Percentiles rank a stretch among this genome's conserved stretches.
Conservation (phyloP, 2,113 vertebrate species). For the Laticauda laticaudata region DNA sequence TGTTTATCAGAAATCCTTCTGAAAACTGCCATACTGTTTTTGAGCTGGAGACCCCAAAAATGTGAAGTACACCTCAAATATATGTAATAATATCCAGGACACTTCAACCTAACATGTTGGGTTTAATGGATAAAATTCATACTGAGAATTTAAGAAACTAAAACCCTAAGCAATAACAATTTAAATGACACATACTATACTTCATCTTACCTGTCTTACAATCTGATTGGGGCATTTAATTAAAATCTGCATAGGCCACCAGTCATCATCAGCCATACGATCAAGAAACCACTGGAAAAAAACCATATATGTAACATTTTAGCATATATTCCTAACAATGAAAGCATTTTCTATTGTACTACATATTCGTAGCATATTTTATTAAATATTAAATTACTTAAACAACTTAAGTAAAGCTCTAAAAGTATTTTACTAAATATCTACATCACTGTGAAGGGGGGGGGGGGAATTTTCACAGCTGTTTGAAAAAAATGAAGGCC, state of each 20-base stretch:
- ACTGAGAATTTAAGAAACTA: neutral
- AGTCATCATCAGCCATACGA: slow-evolving; percentile 98
- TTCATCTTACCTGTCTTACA: slow-evolving; percentile 87
- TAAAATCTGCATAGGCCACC: slow-evolving; percentile 99
- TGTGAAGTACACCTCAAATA: neutral
- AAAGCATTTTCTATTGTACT: slow-evolving; percentile 41
- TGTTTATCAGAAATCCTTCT: neutral
- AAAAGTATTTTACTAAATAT: slow-evolving; percentile 45
- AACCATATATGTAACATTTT: slow-evolving; percentile 51
- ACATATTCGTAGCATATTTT: slow-evolving; percentile 53
- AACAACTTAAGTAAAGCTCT: slow-evolving; percentile 36
- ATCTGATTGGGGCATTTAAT: slow-evolving; percentile 99
- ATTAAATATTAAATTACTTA: slow-evolving; percentile 34
- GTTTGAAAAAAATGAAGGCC: neutral
- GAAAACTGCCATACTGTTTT: neutral
- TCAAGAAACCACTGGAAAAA: slow-evolving; percentile 95
- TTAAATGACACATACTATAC: neutral
- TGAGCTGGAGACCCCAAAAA: neutral
- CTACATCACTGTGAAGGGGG: neutral
- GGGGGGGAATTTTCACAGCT: neutral
- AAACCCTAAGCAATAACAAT: neutral
- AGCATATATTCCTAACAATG: slow-evolving; percentile 39
- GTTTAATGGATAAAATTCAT: neutral
- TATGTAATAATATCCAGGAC: neutral
- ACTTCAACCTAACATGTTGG: neutral